Percentiles rank a stretch among this genome's conserved stretches.
These are phyloP conservation scores for Enteromius afrohamiltoni DNA, from an alignment of 2,797 vertebrate species.

Conservation along the genomic window DNA sequence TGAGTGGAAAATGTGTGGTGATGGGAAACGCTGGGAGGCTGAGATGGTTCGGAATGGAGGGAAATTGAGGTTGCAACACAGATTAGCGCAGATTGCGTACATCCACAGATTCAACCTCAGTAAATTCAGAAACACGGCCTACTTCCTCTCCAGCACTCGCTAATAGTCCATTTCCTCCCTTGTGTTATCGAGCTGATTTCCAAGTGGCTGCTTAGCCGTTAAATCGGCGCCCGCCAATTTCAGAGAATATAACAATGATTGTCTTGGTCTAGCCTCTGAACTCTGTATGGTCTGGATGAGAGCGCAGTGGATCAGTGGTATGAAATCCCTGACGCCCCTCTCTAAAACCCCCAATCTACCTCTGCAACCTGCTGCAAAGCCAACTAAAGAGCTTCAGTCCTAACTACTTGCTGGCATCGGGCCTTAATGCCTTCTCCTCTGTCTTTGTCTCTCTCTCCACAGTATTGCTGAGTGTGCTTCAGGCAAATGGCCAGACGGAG, in stretches of 20 bases:
- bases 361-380: slow-evolving; percentile 26
- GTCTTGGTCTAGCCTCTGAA: background rate
- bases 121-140: background rate
- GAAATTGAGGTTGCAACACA: slow-evolving; percentile 18
- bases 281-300: slow-evolving; percentile 36
- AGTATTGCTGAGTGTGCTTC: slow-evolving; percentile 68
- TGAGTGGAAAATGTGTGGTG: slow-evolving; percentile 7
- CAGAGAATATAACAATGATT: background rate
- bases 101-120: background rate
- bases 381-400: slow-evolving; percentile 28
- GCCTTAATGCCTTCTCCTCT: slow-evolving; percentile 18
- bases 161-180: background rate
- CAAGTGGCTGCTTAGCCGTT: slow-evolving; percentile 11
- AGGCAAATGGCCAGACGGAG: slow-evolving; percentile 80
- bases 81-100: background rate
- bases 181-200: slow-evolving; percentile 11
- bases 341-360: slow-evolving; percentile 35
- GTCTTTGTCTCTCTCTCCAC: slow-evolving; percentile 35
- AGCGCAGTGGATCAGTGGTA: slow-evolving; percentile 30
- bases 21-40: slow-evolving; percentile 26
- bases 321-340: slow-evolving; percentile 18
- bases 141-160: background rate
- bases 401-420: slow-evolving; percentile 16
- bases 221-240: background rate
- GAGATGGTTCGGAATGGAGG: background rate